Evolutionary conservation across 1,140 invertebrate genomes (phyloP).

Genomic region (Carcinoscorpius rotundicauda): DNA sequence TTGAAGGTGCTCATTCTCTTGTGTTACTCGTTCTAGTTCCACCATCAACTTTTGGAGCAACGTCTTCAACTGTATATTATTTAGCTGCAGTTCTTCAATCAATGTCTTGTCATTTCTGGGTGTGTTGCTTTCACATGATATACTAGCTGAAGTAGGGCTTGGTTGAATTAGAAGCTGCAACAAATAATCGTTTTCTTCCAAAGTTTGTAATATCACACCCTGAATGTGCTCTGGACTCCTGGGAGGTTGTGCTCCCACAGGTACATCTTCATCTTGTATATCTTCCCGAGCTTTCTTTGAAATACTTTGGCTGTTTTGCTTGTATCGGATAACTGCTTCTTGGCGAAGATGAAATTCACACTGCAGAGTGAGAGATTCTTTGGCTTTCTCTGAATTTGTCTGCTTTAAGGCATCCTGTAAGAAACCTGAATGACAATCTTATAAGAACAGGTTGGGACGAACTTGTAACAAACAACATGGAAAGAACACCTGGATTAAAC

Average conservation of each 20-base stretch:
- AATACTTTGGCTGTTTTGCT: neutral
- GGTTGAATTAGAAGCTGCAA: neutral
- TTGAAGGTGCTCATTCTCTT: constrained; percentile 7
- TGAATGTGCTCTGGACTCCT: neutral
- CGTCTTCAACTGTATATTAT: constrained; percentile 8
- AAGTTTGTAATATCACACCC: neutral
- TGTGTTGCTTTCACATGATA: constrained; percentile 2
- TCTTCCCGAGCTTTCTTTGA: neutral
- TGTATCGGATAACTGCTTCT: neutral
- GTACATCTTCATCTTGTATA: neutral
- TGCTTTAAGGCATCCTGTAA: neutral
- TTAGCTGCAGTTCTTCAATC: constrained; percentile 12
- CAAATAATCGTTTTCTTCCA: neutral
- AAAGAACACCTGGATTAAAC: no score
- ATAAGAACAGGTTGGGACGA: no score
- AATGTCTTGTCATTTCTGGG: constrained; percentile 11
- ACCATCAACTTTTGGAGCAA: constrained; percentile 5
- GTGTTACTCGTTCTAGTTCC: constrained; percentile 8
- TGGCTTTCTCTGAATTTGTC: neutral
- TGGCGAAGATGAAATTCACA: neutral
- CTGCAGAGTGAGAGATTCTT: neutral
- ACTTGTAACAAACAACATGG: no score
- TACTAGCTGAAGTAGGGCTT: neutral
- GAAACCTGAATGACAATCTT: neutral
- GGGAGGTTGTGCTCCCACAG: neutral